Evolutionary conservation across 2,797 vertebrate species (phyloP).

Genomic region (Cuniculus paca): DNA sequence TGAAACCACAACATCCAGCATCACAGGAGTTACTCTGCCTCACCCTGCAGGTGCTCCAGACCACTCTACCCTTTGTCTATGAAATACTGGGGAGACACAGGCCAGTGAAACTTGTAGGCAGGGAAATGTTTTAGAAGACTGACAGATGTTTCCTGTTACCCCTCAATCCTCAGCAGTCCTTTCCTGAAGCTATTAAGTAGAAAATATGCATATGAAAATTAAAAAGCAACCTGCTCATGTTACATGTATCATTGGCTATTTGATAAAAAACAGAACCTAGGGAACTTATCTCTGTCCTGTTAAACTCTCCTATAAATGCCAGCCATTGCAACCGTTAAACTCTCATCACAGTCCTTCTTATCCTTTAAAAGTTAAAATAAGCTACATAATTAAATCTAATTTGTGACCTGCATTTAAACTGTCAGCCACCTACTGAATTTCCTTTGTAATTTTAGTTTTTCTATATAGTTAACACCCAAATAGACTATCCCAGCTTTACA

Average conservation of each 20-base stretch:
- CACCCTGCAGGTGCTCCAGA: not conserved
- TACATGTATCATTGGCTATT: not conserved
- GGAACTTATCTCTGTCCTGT: not conserved
- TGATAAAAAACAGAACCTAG: not conserved
- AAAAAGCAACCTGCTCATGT: not conserved
- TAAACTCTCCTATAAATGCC: not conserved
- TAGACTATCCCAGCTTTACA: not conserved
- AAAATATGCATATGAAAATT: not conserved
- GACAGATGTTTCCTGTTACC: not conserved
- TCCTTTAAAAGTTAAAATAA: constrained; percentile 40
- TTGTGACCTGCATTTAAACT: constrained; percentile 52
- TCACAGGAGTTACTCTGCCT: not conserved
- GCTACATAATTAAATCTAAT: constrained; percentile 39
- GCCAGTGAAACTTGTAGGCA: not conserved
- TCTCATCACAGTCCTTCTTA: not conserved
- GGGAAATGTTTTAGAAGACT: not conserved
- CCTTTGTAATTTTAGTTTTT: constrained; percentile 22
- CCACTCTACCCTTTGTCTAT: not conserved
- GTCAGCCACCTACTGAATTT: constrained; percentile 19
- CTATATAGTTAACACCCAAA: not conserved
- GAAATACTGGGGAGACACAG: not conserved
- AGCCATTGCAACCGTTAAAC: not conserved
- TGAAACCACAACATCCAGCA: not conserved
- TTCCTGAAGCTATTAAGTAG: not conserved
- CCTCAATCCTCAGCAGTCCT: not conserved